These are phyloP conservation scores for Cisticola juncidis DNA, from an alignment of 2,113 vertebrate genomes.

Conservation along the genomic window DNA sequence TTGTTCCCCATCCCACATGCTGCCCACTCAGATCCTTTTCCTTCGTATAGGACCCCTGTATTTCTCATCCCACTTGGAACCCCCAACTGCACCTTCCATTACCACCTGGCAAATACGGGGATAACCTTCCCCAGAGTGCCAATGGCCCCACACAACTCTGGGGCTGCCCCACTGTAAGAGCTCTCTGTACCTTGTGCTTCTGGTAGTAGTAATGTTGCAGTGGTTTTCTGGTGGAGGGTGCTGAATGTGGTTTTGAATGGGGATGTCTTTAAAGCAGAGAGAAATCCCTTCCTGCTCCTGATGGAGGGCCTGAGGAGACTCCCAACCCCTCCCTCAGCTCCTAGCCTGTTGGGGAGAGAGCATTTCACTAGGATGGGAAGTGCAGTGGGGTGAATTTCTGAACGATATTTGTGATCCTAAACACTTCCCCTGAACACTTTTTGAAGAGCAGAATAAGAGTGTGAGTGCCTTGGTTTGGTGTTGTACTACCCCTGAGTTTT, in stretches of 20 bases:
- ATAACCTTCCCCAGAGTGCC: not conserved
- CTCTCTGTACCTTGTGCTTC: not conserved
- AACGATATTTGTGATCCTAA: not conserved
- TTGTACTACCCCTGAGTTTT: not conserved
- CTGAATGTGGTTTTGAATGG: not conserved
- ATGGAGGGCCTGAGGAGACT: not conserved
- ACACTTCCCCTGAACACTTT: not conserved
- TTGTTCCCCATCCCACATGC: not conserved
- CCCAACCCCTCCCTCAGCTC: not conserved
- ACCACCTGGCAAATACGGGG: not conserved
- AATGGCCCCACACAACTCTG: accelerated
- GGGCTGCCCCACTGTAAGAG: not conserved
- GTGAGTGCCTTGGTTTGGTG: not conserved
- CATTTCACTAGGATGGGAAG: not conserved
- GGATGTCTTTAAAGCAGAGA: not conserved
- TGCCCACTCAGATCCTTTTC: not conserved
- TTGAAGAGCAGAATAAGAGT: not conserved
- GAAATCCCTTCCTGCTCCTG: not conserved
- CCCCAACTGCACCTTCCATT: accelerated
- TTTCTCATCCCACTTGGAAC: not conserved
- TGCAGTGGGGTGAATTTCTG: not conserved
- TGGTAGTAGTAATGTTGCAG: not conserved
- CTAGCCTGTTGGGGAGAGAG: not conserved
- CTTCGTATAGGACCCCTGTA: accelerated
- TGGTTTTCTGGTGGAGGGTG: not conserved